Conservation (phyloP, 2,113 vertebrate species). For the Sphaerodactylus townsendi region DNA sequence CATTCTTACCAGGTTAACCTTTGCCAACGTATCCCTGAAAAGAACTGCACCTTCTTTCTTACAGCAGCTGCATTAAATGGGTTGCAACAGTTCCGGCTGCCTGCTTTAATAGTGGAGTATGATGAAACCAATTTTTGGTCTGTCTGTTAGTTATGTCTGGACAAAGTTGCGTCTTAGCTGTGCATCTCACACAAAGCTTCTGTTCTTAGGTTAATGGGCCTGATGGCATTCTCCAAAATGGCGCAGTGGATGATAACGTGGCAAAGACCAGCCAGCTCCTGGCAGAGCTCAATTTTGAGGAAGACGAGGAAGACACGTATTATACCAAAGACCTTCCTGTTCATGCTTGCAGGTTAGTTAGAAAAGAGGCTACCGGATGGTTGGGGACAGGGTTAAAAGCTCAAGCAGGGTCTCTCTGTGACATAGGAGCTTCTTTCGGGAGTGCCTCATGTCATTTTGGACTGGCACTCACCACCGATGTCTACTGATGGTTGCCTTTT, state of each 20-base stretch:
- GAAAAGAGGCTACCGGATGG: too few species aligned
- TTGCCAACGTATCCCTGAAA: neutral
- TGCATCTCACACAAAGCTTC: neutral
- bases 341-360: conserved; percentile 93
- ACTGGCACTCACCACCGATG: neutral
- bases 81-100: neutral
- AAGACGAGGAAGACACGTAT: conserved; percentile 96
- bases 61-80: too few species aligned
- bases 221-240: conserved; percentile 91
- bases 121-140: neutral
- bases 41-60: too few species aligned
- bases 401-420: neutral
- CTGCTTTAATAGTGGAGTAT: neutral
- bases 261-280: conserved; percentile 93
- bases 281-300: conserved; percentile 96
- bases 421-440: neutral
- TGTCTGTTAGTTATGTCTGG: neutral
- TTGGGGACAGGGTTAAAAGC: rapidly evolving
- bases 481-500: neutral
- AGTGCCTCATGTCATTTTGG: neutral
- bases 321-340: conserved; percentile 97
- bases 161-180: neutral
- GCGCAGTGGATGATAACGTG: conserved; percentile 87
- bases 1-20: neutral
- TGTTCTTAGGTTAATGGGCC: conserved; percentile 86